Base-by-base conservation (phyloP, 2,888 invertebrate genomes). In the Xestia sexstrigata region DNA sequence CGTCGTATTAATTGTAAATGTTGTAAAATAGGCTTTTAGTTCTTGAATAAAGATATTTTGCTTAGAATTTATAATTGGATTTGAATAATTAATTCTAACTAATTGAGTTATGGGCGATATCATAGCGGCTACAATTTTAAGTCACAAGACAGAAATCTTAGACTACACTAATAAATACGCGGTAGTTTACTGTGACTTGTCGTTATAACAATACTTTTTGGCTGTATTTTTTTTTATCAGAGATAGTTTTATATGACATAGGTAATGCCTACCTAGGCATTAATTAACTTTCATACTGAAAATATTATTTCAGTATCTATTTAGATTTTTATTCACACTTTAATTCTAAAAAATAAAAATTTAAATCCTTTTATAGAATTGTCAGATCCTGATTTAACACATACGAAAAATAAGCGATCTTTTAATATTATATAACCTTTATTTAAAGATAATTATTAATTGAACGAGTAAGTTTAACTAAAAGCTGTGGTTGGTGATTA, bases 31-130 rank as follows among this genome's bases (percentile, higher is more conserved):
- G 2, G 35, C 42, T 49, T 42, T 8, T 45, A 52, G 11, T 76
- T 69, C 65, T 65, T 70, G 69, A 80, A 83, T 72, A 52, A 49
- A 82, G n/a, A 82, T 70, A 81, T 75, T 79, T 82, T 45, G 42
- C 65, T 72, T n/a, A 58, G 65, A 72, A 66, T 78, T 4, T 77
- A 52, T 74, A 70, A 82, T 74, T 82, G 39, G 9, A 17, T 63
- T 72, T 68, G 74, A 82, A 78, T 84, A 74, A 74, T 77, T 73
- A 70, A 70, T 74, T 82, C 58, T 35, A 76, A 58, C 63, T 47
- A 65, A 68, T 72, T 82, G 67, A 84, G 45, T 74, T 62, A 72
- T 39, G 9, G 45, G n/a, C 23, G 42, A 52, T 68, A 73, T 62
- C 30, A 35, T 47, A 13, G 39, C 47, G 0, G 45, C 42, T 47